Evolutionary conservation across 2,113 vertebrate species (phyloP), one percentile per base, ranked within the genome.

Genomic region (Mirounga angustirostris): DNA sequence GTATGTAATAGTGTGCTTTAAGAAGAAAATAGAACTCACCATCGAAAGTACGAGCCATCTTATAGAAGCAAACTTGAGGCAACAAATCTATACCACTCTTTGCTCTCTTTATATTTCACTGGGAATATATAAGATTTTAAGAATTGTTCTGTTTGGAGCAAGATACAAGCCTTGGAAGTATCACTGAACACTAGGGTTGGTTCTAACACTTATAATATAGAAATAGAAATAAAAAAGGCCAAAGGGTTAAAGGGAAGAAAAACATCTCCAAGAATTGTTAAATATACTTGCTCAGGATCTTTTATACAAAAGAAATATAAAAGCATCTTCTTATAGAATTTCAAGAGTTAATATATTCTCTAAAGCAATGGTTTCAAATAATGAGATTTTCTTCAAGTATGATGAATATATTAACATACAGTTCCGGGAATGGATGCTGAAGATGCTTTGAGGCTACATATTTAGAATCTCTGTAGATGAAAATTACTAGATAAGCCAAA

Each of bases 291-390:
- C 33, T 84, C n/a, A 84, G 36, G 19, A 65, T 33, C 12, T 58
- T 94, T 80, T 69, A 59, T 54, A 43, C 59, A 89, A 92, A 69
- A 92, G 16, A 80, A 97, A 84, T 15, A 80, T 3, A 52, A 58
- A 33, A 79, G 22, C 56, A 74, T 94, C 65, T 89, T 95, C 40
- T 93, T 94, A 71, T 2, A 26, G 33, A 18, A 80, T 89, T 91
- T 89, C 0, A 43, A 85, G 83, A 40, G n/a, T 84, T 52, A 78
- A 33, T 84, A 84, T 43, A 7, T 69, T 71, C 19, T 50, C 4
- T 65, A 78, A 82, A 88, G 36, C 54, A 79, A 6, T 40, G 33
- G 16, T 85, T 92, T 95, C 71, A 89, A 97, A 74, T 94, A 81
- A 91, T 74, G 50, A 56, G 16, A 16, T 58, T 80, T 81, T 24